These are phyloP conservation scores for Auanema sp. DNA, from an alignment of 2,888 invertebrate species.

Conservation along the genomic window DNA sequence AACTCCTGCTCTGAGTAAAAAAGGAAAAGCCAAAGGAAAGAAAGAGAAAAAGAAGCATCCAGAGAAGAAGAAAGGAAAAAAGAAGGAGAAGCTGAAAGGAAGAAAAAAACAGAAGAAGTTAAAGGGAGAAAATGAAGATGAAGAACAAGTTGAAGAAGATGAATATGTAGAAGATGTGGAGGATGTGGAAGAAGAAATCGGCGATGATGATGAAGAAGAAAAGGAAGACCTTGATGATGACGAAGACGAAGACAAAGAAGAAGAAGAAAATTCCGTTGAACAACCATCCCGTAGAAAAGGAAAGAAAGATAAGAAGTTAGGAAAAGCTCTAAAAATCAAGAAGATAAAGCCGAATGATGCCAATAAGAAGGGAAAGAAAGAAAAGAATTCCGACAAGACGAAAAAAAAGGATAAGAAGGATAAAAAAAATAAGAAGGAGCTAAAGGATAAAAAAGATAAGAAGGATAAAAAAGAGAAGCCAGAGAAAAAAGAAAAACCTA, in stretches of 20 bases:
- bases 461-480: constrained; percentile 1
- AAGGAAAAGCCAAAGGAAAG: background rate
- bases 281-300: background rate
- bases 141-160: background rate
- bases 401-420: background rate
- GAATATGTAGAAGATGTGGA: background rate
- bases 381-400: constrained; percentile 2
- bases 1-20: background rate
- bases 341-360: background rate
- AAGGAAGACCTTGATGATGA: background rate
- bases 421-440: background rate
- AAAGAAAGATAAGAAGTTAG: no score
- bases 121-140: background rate
- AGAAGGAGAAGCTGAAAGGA: background rate
- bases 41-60: background rate
- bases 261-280: background rate
- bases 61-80: background rate
- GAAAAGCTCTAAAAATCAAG: background rate
- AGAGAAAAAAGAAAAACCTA: background rate
- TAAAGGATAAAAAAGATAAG: constrained; percentile 2
- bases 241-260: background rate
- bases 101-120: background rate
- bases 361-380: background rate
- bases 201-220: constrained; percentile 6
- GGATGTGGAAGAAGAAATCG: background rate